Conservation (phyloP, 1,140 invertebrate genomes). For the Megalopta genalis region DNA sequence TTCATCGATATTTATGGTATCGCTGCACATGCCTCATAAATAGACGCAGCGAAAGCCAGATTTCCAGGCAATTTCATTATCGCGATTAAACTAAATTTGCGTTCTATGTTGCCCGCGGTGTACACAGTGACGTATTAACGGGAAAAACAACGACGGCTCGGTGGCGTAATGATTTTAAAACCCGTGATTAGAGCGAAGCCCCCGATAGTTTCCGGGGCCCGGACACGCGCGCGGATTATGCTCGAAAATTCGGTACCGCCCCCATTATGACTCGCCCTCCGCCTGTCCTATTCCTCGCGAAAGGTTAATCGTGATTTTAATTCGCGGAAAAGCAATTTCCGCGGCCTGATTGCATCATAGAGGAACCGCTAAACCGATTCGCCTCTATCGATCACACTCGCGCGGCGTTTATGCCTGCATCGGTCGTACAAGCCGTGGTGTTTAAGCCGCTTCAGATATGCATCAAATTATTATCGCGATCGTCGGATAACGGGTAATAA, state of each 20-base stretch:
- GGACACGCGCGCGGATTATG: not conserved
- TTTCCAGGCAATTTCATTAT: not conserved
- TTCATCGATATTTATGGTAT: no score
- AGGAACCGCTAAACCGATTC: not conserved
- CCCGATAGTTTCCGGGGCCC: no score
- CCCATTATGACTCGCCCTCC: not conserved
- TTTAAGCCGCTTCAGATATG: not conserved
- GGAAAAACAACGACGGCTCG: no score
- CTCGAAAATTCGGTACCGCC: not conserved
- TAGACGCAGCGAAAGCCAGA: no score
- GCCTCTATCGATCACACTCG: not conserved
- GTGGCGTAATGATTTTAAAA: no score
- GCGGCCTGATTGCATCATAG: not conserved
- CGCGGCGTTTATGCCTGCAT: not conserved
- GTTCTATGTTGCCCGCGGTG: no score
- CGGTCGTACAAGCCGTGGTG: not conserved
- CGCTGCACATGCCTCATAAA: no score
- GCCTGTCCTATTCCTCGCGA: not conserved
- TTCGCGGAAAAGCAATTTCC: not conserved
- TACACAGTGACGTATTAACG: no score
- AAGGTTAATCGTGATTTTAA: constrained; percentile 4
- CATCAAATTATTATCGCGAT: constrained; percentile 22
- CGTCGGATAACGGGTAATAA: constrained; percentile 13
- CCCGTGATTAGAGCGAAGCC: no score
- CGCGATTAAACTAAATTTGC: no score